Base-by-base conservation (phyloP, 2,797 vertebrate genomes). In the Mus caroli region DNA sequence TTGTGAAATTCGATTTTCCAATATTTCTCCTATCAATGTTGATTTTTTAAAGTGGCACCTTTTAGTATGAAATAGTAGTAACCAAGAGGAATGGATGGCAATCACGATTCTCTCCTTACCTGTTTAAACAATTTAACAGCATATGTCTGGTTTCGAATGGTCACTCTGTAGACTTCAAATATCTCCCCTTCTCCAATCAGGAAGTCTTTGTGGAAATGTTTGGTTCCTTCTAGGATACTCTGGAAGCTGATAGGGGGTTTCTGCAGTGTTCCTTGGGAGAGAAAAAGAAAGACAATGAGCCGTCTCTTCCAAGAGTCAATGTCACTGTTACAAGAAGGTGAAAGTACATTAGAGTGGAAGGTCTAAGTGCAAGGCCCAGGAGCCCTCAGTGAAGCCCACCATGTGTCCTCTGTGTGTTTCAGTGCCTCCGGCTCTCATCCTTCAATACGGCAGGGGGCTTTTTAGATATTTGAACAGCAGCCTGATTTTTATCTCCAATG, bases 41-140 rank as follows among this genome's bases (percentile, higher is more conserved):
- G 82, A 90, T 92, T 46, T 46, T 28, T 87, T 87, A 93, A 96
- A 97, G 91, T 90, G 54, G 75, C 50, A 89, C n/a, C 85, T 96
- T 94, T 64, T 54, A 94, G 64, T 31, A 94, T 78, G 43, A 94
- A 93, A 91, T 73, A 88, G 54, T 52, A 93, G 26, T 43, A 94
- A 88, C 60, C 82, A 94, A 92, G 77, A 78, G 56, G 17, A 93
- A 50, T 13, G 6, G 56, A 54, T 84, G 77, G 19, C 71, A 54
- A 58, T 54, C 94, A 37, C 43, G 94, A 95, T 94, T 94, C 67
- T 56, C 97, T 94, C 90, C 96, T 69, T 97, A 99, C 99, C 99
- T 99, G 98, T 97, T 99, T 99, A 94, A 99, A 99, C 97, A 99
- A 97, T 97, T 99, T 99, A 50, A 99, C 98, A 20, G 98, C 98